A percentile compares a stretch with the other conserved stretches of the same genome.
Conservation (phyloP, 2,797 vertebrate genomes). For the Babyrousa celebensis region DNA sequence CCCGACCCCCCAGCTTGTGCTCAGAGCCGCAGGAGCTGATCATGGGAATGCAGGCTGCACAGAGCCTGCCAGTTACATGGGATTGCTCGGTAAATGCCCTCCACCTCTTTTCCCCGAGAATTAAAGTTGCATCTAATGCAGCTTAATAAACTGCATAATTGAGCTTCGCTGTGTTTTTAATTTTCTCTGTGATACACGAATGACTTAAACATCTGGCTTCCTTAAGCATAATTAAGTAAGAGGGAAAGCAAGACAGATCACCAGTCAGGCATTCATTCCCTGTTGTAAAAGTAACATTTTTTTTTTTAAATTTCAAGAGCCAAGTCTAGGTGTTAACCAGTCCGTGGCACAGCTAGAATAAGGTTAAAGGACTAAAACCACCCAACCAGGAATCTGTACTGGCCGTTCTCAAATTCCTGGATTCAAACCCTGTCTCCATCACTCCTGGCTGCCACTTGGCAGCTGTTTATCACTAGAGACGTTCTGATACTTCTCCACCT, state of each 20-base stretch:
- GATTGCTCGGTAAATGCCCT: neutral
- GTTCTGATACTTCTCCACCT: neutral
- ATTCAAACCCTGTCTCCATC: neutral
- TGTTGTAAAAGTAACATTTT: neutral
- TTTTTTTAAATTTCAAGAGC: neutral
- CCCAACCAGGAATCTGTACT: neutral
- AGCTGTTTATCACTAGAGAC: neutral
- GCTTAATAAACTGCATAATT: neutral
- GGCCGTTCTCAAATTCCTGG: neutral
- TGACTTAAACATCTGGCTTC: conserved; percentile 46
- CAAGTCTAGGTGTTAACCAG: neutral
- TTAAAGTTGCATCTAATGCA: neutral
- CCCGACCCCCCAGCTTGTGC: neutral
- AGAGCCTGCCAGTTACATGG: neutral
- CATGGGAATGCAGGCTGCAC: neutral
- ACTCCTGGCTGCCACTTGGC: neutral
- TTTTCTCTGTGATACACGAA: conserved; percentile 25
- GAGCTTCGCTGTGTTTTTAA: conserved; percentile 5
- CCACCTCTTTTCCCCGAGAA: neutral
- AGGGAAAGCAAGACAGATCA: neutral
- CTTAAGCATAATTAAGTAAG: neutral
- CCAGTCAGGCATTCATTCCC: neutral
- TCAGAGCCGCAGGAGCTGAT: neutral
- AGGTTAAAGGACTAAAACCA: neutral
- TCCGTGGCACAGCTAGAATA: neutral